Evolutionary conservation across 2,888 invertebrate species (phyloP).

Genomic region (Chrysina gloriosa): DNA sequence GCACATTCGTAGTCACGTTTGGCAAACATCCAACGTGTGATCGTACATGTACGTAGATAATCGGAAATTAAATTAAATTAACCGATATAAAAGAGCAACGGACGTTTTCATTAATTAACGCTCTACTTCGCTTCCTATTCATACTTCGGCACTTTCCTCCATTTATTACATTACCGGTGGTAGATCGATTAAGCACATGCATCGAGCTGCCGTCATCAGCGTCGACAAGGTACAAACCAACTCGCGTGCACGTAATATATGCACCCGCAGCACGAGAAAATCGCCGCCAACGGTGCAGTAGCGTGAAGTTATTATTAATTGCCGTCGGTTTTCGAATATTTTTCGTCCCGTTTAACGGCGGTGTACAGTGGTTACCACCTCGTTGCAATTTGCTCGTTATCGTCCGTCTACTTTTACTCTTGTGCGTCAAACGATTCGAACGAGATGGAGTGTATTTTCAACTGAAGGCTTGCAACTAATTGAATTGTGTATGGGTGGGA

Average conservation of each 20-base stretch:
- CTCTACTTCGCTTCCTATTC: background rate
- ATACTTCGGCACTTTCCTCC: background rate
- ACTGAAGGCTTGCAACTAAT: too few species aligned
- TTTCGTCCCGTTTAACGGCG: too few species aligned
- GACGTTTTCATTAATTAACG: background rate
- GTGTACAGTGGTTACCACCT: too few species aligned
- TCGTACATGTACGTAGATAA: background rate
- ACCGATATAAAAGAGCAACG: background rate
- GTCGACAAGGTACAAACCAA: too few species aligned
- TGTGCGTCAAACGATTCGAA: too few species aligned
- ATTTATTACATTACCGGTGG: background rate
- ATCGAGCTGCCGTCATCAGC: too few species aligned
- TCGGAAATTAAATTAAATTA: slow-evolving; percentile 1
- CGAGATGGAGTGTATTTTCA: too few species aligned
- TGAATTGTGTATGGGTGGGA: background rate
- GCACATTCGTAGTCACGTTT: slow-evolving; percentile 2
- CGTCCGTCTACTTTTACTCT: too few species aligned
- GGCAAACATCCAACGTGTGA: background rate
- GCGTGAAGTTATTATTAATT: background rate
- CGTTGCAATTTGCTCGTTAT: too few species aligned
- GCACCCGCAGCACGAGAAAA: too few species aligned
- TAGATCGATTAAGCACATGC: background rate
- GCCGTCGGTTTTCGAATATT: background rate
- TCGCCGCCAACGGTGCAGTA: too few species aligned
- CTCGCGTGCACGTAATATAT: too few species aligned